A percentile compares a stretch with the other conserved stretches of the same genome.
These are phyloP conservation scores for Atta colombica DNA, from an alignment of 1,140 invertebrate genomes.

Conservation along the genomic window DNA sequence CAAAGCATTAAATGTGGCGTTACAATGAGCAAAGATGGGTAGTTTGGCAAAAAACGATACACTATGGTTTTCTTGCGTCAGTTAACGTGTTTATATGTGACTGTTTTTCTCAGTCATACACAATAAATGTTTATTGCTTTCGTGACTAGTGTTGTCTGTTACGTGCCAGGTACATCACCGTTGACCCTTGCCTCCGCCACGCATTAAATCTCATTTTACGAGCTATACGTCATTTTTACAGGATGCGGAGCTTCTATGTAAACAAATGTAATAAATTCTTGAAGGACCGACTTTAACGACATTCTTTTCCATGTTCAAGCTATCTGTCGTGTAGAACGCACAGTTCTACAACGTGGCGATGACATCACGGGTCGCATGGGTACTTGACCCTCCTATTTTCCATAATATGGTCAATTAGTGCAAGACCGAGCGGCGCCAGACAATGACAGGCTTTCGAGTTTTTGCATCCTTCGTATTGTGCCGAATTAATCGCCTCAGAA, in stretches of 20 bases:
- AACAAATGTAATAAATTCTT: constrained; percentile 61
- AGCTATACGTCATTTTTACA: constrained; percentile 50
- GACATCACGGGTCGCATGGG: constrained; percentile 75
- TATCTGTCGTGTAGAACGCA: constrained; percentile 4
- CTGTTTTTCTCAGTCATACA: constrained; percentile 29
- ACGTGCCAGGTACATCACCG: constrained; percentile 22
- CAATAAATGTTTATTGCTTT: constrained; percentile 58
- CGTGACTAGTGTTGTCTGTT: constrained; percentile 36
- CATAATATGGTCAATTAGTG: constrained; percentile 80
- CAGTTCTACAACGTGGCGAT: constrained; percentile 67
- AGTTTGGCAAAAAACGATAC: not conserved
- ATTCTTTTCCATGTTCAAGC: constrained; percentile 34
- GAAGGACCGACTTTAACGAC: constrained; percentile 48
- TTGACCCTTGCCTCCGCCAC: constrained; percentile 37
- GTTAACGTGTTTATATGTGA: constrained; percentile 13
- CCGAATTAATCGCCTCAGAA: constrained; percentile 60
- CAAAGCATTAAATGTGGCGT: not conserved
- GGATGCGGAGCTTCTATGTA: constrained; percentile 42
- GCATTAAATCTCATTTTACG: constrained; percentile 71
- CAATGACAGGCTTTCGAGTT: constrained; percentile 58
- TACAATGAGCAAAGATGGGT: not conserved
- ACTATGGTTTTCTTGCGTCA: constrained; percentile 20
- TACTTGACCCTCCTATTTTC: constrained; percentile 78
- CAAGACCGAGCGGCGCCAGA: constrained; percentile 63
- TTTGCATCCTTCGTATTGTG: constrained; percentile 51